phyloP scores from a whole-genome alignment of 2,113 vertebrate species.

The Ailuropoda melanoleuca region DNA sequence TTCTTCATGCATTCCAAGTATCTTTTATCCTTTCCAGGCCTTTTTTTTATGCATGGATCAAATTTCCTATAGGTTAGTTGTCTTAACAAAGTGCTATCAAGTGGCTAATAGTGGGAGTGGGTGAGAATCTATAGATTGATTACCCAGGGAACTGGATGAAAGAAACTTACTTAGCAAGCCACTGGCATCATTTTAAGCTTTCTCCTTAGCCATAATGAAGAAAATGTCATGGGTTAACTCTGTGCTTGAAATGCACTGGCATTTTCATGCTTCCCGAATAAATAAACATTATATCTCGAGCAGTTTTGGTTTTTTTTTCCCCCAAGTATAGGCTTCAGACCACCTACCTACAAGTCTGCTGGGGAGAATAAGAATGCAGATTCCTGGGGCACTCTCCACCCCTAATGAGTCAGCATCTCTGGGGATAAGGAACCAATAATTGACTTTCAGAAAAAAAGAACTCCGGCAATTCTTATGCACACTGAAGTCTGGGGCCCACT shows the following conservation, averaged over 20 bases:
- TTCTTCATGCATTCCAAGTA: conserved; percentile 68
- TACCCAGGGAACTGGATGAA: neutral
- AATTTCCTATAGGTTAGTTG: conserved; percentile 66
- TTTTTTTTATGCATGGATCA: conserved; percentile 66
- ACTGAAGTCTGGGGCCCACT: neutral
- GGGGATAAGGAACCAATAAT: neutral
- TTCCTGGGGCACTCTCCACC: neutral
- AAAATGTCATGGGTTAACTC: neutral
- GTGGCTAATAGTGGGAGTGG: too few species aligned
- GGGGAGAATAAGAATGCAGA: neutral
- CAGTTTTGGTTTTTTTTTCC: neutral
- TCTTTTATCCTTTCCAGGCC: conserved; percentile 42
- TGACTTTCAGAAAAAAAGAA: neutral
- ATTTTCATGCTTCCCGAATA: neutral
- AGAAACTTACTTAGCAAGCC: neutral
- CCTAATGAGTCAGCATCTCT: neutral
- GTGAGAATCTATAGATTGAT: conserved; percentile 49
- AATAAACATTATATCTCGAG: neutral
- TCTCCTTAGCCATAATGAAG: conserved; percentile 22
- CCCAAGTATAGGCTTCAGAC: neutral
- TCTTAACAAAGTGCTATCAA: neutral
- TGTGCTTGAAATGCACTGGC: neutral
- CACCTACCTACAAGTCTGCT: neutral
- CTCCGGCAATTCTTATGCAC: neutral
- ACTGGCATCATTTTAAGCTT: neutral